Conservation (phyloP, 2,888 invertebrate species). For the Ephialtes manifestator region DNA sequence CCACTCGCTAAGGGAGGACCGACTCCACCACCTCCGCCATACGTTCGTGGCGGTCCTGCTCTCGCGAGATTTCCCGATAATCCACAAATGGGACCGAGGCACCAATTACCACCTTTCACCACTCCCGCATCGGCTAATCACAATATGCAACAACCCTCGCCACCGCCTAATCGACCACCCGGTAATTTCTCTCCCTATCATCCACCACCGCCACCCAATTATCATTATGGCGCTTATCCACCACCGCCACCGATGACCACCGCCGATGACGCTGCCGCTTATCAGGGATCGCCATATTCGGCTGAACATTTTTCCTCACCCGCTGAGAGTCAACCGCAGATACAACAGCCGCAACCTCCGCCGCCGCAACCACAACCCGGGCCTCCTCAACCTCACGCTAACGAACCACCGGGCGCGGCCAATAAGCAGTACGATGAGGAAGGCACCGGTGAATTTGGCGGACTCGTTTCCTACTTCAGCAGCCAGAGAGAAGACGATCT, state of each 20-base stretch:
- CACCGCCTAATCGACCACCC: slow-evolving; percentile 82
- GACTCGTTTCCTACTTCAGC: slow-evolving; percentile 96
- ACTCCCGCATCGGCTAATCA: slow-evolving; percentile 80
- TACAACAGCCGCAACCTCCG: slow-evolving; percentile 70
- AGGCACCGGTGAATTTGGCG: slow-evolving; percentile 93
- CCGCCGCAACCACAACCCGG: slow-evolving; percentile 70
- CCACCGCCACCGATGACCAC: slow-evolving; percentile 85
- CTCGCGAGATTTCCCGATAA: slow-evolving; percentile 81
- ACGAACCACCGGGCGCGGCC: slow-evolving; percentile 75
- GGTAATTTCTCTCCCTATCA: slow-evolving; percentile 86
- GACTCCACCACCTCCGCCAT: slow-evolving; percentile 83
- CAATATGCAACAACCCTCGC: slow-evolving; percentile 83
- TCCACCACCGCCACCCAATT: slow-evolving; percentile 86
- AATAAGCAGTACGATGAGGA: slow-evolving; percentile 87
- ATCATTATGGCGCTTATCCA: slow-evolving; percentile 86
- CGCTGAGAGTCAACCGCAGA: slow-evolving; percentile 75
- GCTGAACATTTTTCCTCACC: slow-evolving; percentile 74
- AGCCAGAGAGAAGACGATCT: slow-evolving; percentile 96
- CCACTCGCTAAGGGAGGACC: slow-evolving; percentile 83
- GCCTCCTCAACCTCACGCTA: slow-evolving; percentile 53
- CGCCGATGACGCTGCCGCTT: slow-evolving; percentile 85
- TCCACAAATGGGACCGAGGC: slow-evolving; percentile 73
- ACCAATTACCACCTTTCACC: slow-evolving; percentile 82
- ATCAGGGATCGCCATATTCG: slow-evolving; percentile 85
- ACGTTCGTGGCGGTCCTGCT: slow-evolving; percentile 82